Percentiles rank a stretch among this genome's conserved stretches.
These are phyloP conservation scores for Harpagoxenus sublaevis DNA, from an alignment of 2,888 invertebrate species.

Conservation along the genomic window DNA sequence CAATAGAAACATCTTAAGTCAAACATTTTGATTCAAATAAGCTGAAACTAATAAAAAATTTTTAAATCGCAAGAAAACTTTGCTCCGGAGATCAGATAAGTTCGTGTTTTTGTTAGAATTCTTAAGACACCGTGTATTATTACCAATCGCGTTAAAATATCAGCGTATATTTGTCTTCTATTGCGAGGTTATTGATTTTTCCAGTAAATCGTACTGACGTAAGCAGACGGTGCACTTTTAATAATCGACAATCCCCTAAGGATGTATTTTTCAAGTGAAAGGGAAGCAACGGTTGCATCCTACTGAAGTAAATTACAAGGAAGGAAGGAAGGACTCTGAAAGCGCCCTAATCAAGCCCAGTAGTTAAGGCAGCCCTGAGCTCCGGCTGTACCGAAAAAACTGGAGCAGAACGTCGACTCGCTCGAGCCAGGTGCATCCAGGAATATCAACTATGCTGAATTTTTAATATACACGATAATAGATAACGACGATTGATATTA, in stretches of 20 bases:
- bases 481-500: background rate
- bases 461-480: background rate
- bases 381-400: conserved; percentile 27
- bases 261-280: conserved; percentile 8
- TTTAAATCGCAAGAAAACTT: background rate
- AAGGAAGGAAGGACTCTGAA: background rate
- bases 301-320: background rate
- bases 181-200: background rate
- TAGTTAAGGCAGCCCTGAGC: conserved; percentile 17
- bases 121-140: background rate
- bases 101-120: background rate
- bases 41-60: background rate
- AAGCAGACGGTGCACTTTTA: background rate
- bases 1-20: background rate
- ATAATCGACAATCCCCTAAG: background rate
- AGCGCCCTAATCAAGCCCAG: background rate
- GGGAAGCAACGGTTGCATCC: background rate
- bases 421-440: background rate
- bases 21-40: background rate
- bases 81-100: too few species aligned
- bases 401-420: conserved; percentile 16
- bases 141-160: too few species aligned
- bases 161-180: background rate
- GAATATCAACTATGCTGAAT: background rate
- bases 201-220: background rate